Percentiles rank a stretch among this genome's conserved stretches.
Conservation (phyloP, 1,140 invertebrate genomes). For the Trachymyrmex septentrionalis region DNA sequence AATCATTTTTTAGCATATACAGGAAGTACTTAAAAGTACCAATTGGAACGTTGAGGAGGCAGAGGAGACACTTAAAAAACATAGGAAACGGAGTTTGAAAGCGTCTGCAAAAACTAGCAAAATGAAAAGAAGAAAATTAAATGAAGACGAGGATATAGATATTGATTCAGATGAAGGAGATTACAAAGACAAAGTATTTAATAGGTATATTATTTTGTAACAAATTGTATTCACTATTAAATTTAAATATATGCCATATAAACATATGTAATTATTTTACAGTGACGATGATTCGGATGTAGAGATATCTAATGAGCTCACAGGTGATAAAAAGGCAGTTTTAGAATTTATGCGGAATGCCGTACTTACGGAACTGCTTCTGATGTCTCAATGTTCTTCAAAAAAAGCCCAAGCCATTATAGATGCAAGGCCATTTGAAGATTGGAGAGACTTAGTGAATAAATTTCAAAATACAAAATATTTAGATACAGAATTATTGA, state of each 20-base stretch:
- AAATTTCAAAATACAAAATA: slow-evolving; percentile 91
- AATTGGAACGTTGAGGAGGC: slow-evolving; percentile 82
- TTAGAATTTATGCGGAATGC: slow-evolving; percentile 92
- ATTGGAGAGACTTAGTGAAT: slow-evolving; percentile 91
- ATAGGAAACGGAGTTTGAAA: slow-evolving; percentile 72
- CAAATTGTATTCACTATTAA: not conserved
- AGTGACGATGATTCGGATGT: slow-evolving; percentile 92
- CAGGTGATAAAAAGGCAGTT: slow-evolving; percentile 90
- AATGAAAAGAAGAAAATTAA: slow-evolving; percentile 78
- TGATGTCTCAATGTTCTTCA: slow-evolving; percentile 90
- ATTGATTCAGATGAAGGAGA: slow-evolving; percentile 82
- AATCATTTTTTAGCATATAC: slow-evolving; percentile 70
- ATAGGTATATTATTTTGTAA: slow-evolving; percentile 77
- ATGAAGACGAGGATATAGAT: slow-evolving; percentile 80
- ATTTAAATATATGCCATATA: not conserved
- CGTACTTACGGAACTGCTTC: slow-evolving; percentile 88
- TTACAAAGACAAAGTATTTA: slow-evolving; percentile 83
- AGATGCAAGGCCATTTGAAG: slow-evolving; percentile 89
- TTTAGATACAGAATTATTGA: slow-evolving; percentile 90
- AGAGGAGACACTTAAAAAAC: slow-evolving; percentile 61
- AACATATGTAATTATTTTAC: slow-evolving; percentile 50
- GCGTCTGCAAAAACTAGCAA: slow-evolving; percentile 65
- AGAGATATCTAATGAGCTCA: slow-evolving; percentile 90
- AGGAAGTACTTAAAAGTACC: slow-evolving; percentile 75
- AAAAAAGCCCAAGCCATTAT: slow-evolving; percentile 92